Evolutionary conservation across 2,888 invertebrate species (phyloP).

Genomic region (Caenorhabditis auriculariae): DNA sequence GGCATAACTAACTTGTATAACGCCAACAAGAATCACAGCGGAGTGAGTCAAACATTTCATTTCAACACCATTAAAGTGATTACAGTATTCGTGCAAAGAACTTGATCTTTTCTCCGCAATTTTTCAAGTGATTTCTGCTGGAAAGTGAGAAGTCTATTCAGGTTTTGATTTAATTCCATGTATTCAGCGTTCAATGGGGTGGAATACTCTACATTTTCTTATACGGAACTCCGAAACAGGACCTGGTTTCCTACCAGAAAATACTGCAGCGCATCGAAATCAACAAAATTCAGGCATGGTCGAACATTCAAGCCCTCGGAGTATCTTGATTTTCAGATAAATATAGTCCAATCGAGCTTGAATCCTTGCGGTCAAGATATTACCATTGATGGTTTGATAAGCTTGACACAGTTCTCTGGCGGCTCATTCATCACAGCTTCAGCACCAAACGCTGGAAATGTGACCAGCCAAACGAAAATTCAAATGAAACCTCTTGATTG

Average conservation of each 20-base stretch:
- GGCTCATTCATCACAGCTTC: constrained; percentile 31
- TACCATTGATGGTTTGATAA: constrained; percentile 24
- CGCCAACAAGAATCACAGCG: constrained; percentile 12
- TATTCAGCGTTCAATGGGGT: constrained; percentile 25
- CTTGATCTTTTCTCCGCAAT: constrained; percentile 32
- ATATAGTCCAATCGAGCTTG: constrained; percentile 35
- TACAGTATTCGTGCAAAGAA: constrained; percentile 27
- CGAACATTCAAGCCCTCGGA: neutral
- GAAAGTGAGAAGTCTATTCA: constrained; percentile 9
- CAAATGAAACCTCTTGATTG: neutral
- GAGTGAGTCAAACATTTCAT: constrained; percentile 4
- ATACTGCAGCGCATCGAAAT: constrained; percentile 31
- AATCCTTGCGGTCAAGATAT: constrained; percentile 42
- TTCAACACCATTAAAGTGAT: neutral
- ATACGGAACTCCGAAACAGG: constrained; percentile 29
- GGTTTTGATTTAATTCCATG: neutral
- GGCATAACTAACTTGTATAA: constrained; percentile 14
- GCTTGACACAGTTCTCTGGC: constrained; percentile 30
- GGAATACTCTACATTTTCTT: constrained; percentile 42
- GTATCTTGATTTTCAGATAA: constrained; percentile 17
- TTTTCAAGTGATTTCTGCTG: constrained; percentile 17
- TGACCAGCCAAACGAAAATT: neutral
- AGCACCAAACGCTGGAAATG: constrained; percentile 34
- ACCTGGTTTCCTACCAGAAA: constrained; percentile 21
- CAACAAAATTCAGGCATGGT: constrained; percentile 23